Base-by-base conservation (phyloP, 2,888 invertebrate species). In the Trilocha varians region DNA sequence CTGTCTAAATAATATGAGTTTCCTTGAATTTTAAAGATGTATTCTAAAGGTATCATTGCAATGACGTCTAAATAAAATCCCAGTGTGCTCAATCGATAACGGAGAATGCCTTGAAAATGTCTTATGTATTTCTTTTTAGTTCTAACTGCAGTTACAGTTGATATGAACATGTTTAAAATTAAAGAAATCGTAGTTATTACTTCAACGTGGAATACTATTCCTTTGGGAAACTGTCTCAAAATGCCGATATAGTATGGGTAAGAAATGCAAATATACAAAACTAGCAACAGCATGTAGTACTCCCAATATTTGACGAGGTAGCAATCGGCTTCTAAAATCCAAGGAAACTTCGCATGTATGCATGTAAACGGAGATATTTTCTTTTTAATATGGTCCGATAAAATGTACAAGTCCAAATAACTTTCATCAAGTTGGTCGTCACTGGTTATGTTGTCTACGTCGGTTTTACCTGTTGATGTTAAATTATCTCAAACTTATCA, bases 191-290 rank as follows among this genome's bases (percentile, higher is more conserved):
- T 76, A 34, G 84, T 71, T 5, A 80, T 50, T 37, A 82, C 67
- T 57, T 86, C 75, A 2, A 70, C 49, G 41, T 75, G 77, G 46
- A 74, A 74, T 34, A 83, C 62, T 35, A 70, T n/a, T 44, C 77
- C 80, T 3, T 51, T 52, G 0, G 86, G 78, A 57, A 87, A 86
- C 1, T 40, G 38, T 50, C 83, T 70, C 44, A 63, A 53, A 44
- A 82, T 79, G 13, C 85, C 80, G 33, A 86, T 84, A 40, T 70
- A 84, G 53, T 86, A 88, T 1, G 88, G 88, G 55, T 85, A 88
- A 1, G 75, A 50, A 11, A 86, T 45, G 47, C 80, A 80, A 16
- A 87, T 67, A 38, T 77, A 77, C 14, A 78, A 61, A 16, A 86
- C 79, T 15, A 83, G 56, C 5, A 61, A 41, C 2, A 86, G 64